Evolutionary conservation across 2,888 invertebrate genomes (phyloP).

Genomic region (Synanthedon myopaeformis): DNA sequence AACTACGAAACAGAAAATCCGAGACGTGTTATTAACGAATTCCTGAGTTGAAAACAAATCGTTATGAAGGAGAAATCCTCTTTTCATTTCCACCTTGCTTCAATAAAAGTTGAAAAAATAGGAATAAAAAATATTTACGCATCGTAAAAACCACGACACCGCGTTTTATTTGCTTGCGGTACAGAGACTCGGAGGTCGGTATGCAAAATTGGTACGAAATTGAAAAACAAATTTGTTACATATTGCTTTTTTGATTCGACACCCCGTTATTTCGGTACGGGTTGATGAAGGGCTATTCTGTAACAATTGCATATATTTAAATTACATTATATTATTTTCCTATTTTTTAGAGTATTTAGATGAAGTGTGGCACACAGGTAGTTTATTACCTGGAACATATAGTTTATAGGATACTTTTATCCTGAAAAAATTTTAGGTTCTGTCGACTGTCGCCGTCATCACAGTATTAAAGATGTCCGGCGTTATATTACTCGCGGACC

Average conservation of each 20-base stretch:
- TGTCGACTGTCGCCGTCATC: no score
- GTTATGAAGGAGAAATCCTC: conserved; percentile 33
- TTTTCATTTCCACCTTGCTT: conserved; percentile 50
- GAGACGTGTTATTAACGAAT: conserved; percentile 34
- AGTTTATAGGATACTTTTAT: no score
- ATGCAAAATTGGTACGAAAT: conserved; percentile 70
- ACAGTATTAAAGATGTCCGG: no score
- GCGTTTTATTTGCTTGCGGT: conserved; percentile 50
- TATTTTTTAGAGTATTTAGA: no score
- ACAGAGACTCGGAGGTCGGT: conserved; percentile 38
- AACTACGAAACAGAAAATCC: conserved; percentile 13
- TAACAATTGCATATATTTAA: no score
- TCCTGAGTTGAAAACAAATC: conserved; percentile 25
- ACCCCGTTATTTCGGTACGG: conserved; percentile 13
- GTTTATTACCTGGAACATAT: no score
- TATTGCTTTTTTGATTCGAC: conserved; percentile 62
- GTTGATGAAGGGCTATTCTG: conserved; percentile 24
- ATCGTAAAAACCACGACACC: conserved; percentile 64
- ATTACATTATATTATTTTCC: no score
- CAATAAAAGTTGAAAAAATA: conserved; percentile 41
- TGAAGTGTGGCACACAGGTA: no score
- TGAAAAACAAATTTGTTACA: conserved; percentile 71
- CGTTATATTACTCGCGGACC: no score
- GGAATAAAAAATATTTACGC: conserved; percentile 43
- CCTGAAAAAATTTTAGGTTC: no score